Evolutionary conservation across 2,797 vertebrate genomes (phyloP).

Genomic region (Gallirallus australis): DNA sequence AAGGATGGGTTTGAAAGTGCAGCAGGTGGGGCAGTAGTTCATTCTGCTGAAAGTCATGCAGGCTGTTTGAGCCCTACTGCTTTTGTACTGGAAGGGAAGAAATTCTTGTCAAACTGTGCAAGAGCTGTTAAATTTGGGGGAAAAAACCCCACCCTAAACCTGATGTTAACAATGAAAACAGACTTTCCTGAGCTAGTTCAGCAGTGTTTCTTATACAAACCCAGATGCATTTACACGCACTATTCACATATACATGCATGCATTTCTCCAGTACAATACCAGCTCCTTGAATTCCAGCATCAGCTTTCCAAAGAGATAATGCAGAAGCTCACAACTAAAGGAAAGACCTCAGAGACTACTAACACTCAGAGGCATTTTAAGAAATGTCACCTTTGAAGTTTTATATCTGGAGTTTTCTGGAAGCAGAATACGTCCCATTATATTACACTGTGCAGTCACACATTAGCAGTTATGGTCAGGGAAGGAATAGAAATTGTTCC

Average conservation of each 20-base stretch:
- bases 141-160: background rate
- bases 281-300: background rate
- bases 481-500: background rate
- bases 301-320: background rate
- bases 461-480: background rate
- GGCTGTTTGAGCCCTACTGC: background rate
- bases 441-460: background rate
- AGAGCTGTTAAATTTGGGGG: background rate
- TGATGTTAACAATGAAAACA: background rate
- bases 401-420: background rate
- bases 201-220: background rate
- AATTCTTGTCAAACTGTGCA: background rate
- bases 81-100: background rate
- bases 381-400: background rate
- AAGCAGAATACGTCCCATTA: background rate
- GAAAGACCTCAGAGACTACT: background rate
- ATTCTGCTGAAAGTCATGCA: background rate
- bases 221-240: background rate
- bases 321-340: background rate
- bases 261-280: background rate
- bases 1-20: background rate
- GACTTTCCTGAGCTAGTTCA: background rate
- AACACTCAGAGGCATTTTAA: background rate
- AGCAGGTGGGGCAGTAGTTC: background rate
- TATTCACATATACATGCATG: fast-evolving